These are phyloP conservation scores for Connochaetes taurinus DNA, from an alignment of 2,113 vertebrate species.

Conservation along the genomic window DNA sequence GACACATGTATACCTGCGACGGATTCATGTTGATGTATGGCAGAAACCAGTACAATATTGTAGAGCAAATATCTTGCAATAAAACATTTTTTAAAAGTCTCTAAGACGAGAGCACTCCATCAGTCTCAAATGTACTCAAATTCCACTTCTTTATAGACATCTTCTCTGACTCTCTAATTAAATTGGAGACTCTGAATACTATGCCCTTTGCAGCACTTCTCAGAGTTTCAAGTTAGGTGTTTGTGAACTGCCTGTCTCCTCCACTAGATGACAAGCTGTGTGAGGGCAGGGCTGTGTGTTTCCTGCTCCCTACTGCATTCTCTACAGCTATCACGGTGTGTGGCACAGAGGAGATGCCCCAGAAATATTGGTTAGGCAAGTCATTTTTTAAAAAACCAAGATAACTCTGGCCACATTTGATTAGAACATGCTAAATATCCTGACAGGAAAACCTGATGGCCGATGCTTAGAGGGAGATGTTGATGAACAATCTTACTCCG, in stretches of 20 bases:
- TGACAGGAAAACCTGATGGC: neutral
- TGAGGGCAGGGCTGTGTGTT: neutral
- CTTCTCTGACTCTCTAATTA: neutral
- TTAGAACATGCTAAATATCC: neutral
- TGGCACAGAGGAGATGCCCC: neutral
- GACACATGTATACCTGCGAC: neutral
- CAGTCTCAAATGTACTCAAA: neutral
- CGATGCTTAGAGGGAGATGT: neutral
- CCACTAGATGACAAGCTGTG: neutral
- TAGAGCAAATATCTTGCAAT: neutral
- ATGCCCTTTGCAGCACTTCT: neutral
- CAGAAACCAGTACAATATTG: neutral
- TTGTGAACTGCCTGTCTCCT: neutral
- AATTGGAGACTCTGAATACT: too few relatives aligned
- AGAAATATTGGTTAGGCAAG: neutral
- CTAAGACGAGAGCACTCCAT: neutral
- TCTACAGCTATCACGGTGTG: neutral
- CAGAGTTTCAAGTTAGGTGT: neutral
- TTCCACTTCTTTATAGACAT: neutral
- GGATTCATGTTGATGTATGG: neutral
- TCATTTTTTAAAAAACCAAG: neutral
- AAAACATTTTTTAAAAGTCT: neutral
- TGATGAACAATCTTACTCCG: neutral
- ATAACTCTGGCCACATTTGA: neutral
- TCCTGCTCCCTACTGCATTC: accelerated